Evolutionary conservation across 2,113 vertebrate genomes (phyloP), one percentile per base, ranked within the genome.

Genomic region (rabbit (Oryctolagus cuniculus)): DNA sequence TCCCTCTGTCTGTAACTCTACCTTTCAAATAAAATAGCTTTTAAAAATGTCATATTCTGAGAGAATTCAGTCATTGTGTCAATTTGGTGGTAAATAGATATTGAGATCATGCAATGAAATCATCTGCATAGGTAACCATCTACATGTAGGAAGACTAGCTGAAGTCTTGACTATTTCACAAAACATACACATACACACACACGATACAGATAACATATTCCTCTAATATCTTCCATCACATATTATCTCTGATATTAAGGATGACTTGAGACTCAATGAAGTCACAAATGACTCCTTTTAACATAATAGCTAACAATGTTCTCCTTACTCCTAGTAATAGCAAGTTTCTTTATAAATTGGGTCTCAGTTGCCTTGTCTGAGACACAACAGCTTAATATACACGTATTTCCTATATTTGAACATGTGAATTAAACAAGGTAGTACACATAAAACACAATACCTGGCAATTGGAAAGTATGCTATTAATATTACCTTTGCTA

Each of bases 381-480:
- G 44, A 44, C 44, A 44, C 44, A 44, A 44, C 6, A 8, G 44
- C 44, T 44, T 34, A 61, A 38, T 69, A 87, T n/a, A 3, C 21
- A 89, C 0, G 12, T 74, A 29, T 10, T 82, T 75, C 1, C 25
- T 82, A 84, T 4, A 1, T 51, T 78, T 85, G 27, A 86, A 31
- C 25, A 69, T 69, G 11, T 93, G 80, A 91, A 92, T 85, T 82
- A 70, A 86, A 70, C 5, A 91, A 66, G 31, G 36, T 55, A 78
- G 66, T 36, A 6, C 10, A 49, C 17, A 7, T 38, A 75, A 73
- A 12, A 19, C 61, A 36, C 8, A 85, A 29, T n/a, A 4, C 1
- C 36, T 75, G 31, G 24, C 6, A 80, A 90, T 31, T 36, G 90
- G 24, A 69, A 36, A 67, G 7, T 8, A 73, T 70, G 12, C 36